Evolutionary conservation across 1,140 invertebrate species (phyloP).

Genomic region (Diachasma alloeum): DNA sequence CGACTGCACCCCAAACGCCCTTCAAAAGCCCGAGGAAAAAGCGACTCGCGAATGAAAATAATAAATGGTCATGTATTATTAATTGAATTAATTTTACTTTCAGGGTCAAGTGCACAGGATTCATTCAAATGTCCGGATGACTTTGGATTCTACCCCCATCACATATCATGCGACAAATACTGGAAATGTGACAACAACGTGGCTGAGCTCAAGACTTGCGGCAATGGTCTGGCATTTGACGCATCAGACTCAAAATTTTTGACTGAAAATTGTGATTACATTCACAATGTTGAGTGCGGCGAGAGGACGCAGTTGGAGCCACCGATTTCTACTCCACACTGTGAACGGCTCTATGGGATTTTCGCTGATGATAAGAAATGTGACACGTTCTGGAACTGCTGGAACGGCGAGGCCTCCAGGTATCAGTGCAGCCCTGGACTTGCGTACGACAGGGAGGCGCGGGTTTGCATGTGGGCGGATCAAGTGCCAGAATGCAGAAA

Average conservation of each 20-base stretch:
- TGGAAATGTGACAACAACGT: slow-evolving; percentile 93
- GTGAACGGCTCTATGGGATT: slow-evolving; percentile 88
- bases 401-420: slow-evolving; percentile 91
- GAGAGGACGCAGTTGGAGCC: slow-evolving; percentile 87
- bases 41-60: background rate
- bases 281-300: slow-evolving; percentile 95
- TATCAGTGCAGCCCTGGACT: slow-evolving; percentile 94
- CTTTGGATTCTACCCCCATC: slow-evolving; percentile 93
- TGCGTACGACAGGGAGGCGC: slow-evolving; percentile 90
- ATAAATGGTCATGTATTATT: background rate
- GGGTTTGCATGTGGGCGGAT: slow-evolving; percentile 95
- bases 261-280: slow-evolving; percentile 94
- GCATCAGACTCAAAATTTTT: slow-evolving; percentile 86
- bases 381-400: slow-evolving; percentile 95
- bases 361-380: slow-evolving; percentile 89
- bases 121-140: slow-evolving; percentile 93
- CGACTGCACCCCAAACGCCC: background rate
- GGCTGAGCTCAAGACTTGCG: slow-evolving; percentile 90
- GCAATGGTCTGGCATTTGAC: slow-evolving; percentile 93
- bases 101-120: slow-evolving; percentile 76
- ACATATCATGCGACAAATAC: slow-evolving; percentile 91
- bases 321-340: slow-evolving; percentile 85
- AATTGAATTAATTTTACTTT: slow-evolving; percentile 37
- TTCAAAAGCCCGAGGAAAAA: background rate
- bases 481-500: slow-evolving; percentile 90